phyloP scores from a whole-genome alignment of 2,113 vertebrate genomes.

The Mormoops blainvillei region DNA sequence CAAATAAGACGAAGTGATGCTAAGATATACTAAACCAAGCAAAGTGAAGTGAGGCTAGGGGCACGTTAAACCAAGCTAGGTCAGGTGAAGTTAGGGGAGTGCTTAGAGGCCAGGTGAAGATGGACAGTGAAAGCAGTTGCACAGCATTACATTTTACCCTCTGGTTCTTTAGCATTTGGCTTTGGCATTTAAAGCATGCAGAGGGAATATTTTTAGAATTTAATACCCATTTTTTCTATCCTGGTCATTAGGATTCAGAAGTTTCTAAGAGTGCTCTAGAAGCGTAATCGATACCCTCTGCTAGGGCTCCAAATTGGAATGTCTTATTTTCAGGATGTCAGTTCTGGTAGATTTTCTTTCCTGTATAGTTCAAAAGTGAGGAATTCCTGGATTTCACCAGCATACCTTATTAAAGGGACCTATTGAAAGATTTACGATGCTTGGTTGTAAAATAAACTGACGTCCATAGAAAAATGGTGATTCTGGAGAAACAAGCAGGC shows the following conservation, averaged over 20 bases:
- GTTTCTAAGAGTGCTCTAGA: neutral
- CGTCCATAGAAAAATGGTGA: neutral
- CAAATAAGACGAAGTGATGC: neutral
- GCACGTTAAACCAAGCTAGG: neutral
- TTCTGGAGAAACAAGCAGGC: neutral
- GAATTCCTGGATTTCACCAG: neutral
- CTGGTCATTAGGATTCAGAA: neutral
- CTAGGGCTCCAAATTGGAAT: neutral
- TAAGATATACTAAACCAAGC: neutral
- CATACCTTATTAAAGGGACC: neutral
- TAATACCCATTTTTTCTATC: neutral
- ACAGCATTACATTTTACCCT: neutral
- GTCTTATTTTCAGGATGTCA: neutral
- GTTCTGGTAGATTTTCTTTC: neutral
- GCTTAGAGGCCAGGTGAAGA: neutral
- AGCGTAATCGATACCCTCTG: neutral
- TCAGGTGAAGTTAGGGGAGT: neutral
- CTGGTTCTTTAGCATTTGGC: neutral
- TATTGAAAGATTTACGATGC: neutral
- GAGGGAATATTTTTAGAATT: neutral
- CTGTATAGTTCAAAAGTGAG: neutral
- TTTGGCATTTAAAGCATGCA: neutral
- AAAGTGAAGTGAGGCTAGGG: neutral
- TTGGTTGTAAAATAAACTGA: conserved; percentile 1
- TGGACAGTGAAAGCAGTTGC: neutral